Conservation (phyloP, 2,113 vertebrate genomes). For the Athene cunicularia region DNA sequence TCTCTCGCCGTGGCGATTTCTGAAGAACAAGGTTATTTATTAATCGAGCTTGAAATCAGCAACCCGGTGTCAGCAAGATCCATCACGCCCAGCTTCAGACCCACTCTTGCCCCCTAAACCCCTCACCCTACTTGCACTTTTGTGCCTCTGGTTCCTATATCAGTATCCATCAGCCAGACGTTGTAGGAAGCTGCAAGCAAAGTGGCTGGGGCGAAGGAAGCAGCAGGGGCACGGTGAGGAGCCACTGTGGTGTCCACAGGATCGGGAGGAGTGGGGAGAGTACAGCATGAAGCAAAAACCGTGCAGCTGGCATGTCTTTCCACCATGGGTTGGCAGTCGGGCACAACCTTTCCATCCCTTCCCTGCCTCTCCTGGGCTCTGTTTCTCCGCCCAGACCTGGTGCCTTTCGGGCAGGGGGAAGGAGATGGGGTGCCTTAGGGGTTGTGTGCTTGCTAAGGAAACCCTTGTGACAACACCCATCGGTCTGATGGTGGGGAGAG, state of each 20-base stretch:
- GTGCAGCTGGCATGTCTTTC: rapidly evolving
- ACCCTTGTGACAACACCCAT: rapidly evolving
- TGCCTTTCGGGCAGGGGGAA: not conserved
- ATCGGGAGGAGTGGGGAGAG: not conserved
- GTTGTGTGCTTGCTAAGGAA: not conserved
- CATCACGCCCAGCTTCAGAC: no score
- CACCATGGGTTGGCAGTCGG: rapidly evolving
- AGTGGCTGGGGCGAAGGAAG: not conserved
- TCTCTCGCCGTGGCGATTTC: no score
- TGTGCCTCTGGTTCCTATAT: no score
- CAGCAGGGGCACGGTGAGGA: not conserved
- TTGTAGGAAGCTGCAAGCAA: not conserved
- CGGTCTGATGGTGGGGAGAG: not conserved
- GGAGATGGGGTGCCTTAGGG: not conserved
- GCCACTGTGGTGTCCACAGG: rapidly evolving
- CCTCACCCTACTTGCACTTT: no score
- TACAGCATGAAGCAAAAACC: rapidly evolving
- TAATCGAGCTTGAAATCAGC: no score
- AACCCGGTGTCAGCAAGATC: no score
- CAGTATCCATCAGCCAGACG: rapidly evolving
- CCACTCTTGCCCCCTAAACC: no score
- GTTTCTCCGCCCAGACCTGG: rapidly evolving
- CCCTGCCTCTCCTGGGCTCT: not conserved
- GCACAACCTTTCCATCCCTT: not conserved
- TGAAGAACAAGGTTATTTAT: no score